Percentiles rank a stretch among this genome's conserved stretches.
Conservation (phyloP, 2,888 invertebrate genomes). For the Coelopa pilipes region DNA sequence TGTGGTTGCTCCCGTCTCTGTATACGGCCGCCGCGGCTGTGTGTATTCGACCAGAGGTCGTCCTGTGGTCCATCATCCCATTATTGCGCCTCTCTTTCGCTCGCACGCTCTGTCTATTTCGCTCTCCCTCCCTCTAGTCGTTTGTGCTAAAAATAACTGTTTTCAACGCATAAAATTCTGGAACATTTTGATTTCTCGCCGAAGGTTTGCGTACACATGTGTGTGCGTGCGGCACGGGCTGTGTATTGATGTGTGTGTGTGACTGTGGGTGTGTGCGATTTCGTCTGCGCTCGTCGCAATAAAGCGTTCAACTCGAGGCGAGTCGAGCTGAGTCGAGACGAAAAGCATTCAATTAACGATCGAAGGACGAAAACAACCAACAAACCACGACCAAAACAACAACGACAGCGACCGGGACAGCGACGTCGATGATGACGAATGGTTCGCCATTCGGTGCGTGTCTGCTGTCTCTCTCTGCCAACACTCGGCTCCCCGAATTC, state of each 20-base stretch:
- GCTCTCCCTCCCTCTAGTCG: neutral
- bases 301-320: neutral
- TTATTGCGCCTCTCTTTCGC: neutral
- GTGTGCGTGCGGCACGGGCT: neutral
- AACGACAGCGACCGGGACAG: too few relatives aligned
- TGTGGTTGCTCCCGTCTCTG: neutral
- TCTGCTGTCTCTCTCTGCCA: too few relatives aligned
- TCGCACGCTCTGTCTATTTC: too few relatives aligned
- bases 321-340: neutral
- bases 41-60: neutral
- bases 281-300: neutral
- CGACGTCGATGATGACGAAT: too few relatives aligned
- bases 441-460: too few relatives aligned
- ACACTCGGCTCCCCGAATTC: too few relatives aligned
- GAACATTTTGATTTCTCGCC: neutral
- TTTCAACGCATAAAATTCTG: neutral
- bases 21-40: neutral
- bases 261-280: neutral
- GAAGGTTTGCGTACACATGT: neutral
- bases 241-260: too few relatives aligned
- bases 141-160: neutral
- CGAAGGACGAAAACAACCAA: too few relatives aligned
- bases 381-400: too few relatives aligned
- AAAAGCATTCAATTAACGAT: too few relatives aligned
- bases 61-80: neutral